Base-by-base conservation (phyloP, 2,797 vertebrate species). In the Melanotaenia parkinsoni region DNA sequence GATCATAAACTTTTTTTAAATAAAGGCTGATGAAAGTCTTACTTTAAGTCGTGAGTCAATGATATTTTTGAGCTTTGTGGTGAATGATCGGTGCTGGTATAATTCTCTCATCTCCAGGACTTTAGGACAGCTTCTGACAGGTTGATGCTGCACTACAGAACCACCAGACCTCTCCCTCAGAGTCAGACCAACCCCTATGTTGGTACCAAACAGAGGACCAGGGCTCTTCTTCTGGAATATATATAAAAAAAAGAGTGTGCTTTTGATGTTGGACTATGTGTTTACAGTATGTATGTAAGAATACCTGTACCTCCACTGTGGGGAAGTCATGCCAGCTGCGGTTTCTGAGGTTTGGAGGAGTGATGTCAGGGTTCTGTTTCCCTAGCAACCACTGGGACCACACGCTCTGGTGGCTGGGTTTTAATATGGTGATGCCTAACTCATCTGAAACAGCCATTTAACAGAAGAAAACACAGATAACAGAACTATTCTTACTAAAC, bases 101-200 rank as follows among this genome's bases (percentile, higher is more conserved):
- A 99, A 89, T 72, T 97, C 94, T n/a, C 96, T 96, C n/a, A 96
- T 87, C 80, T 95, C 94, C 35, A 99, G 88, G 7, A 95, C 94
- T 0, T 91, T 83, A 14, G 98, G 97, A 74, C 94, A 95, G 82
- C 90, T 94, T 43, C 60, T 80, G n/a, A 94, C 40, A 0, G 90
- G 85, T 22, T 26, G 67, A 26, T 0, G 62, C 33, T 64, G 18
- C 72, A 74, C 16, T 67, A 59, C 16, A 11, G 53, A 77, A 0
- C 14, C 32, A 16, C 4, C 32, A 5, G 85, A 68, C 50, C 72
- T 86, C 53, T 87, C 78, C 37, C 67, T 94, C 40, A 94, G 82
- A 61, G 33, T 68, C 66, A 96, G 91, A 70, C 95, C 91, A 43
- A 79, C 90, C 80, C 95, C 96, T 56, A 76, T 9, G 0, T n/a